Percentiles rank a stretch among this genome's conserved stretches.
These are phyloP conservation scores for Aeoliscus strigatus DNA, from an alignment of 2,797 vertebrate species.

Conservation along the genomic window DNA sequence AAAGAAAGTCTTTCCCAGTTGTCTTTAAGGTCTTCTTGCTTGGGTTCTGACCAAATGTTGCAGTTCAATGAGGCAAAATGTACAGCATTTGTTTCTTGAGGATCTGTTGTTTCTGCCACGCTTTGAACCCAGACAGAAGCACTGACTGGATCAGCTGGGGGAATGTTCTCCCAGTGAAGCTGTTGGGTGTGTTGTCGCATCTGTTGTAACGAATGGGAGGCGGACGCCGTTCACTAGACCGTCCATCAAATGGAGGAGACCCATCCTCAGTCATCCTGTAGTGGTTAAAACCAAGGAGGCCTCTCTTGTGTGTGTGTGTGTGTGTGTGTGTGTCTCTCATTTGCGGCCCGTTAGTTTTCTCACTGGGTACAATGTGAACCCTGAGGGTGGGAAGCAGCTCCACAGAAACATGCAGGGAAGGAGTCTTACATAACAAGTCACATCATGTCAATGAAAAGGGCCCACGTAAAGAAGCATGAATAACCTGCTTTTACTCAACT, in stretches of 20 bases:
- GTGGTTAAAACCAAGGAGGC: slow-evolving; percentile 21
- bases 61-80: no score
- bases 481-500: slow-evolving; percentile 15
- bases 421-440: slow-evolving; percentile 67
- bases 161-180: slow-evolving; percentile 7
- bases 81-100: no score
- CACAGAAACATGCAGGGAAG: slow-evolving; percentile 57
- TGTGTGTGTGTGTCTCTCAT: slow-evolving; percentile 25
- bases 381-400: slow-evolving; percentile 50
- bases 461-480: slow-evolving; percentile 48
- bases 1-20: no score
- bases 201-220: slow-evolving; percentile 51
- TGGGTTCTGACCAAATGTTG: no score
- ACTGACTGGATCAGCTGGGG: slow-evolving; percentile 30
- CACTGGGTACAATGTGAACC: slow-evolving; percentile 61
- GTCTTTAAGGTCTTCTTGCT: no score
- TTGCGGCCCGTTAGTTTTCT: slow-evolving; percentile 52
- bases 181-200: slow-evolving; percentile 7
- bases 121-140: background rate
- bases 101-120: background rate
- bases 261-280: slow-evolving; percentile 31
- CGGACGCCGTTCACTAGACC: slow-evolving; percentile 8
- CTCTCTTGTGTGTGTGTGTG: slow-evolving; percentile 5
- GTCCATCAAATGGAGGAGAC: slow-evolving; percentile 26
- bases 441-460: slow-evolving; percentile 68